A percentile compares a stretch with the other conserved stretches of the same genome.
Conservation (phyloP, 2,113 vertebrate species). For the Panthera tigris region DNA sequence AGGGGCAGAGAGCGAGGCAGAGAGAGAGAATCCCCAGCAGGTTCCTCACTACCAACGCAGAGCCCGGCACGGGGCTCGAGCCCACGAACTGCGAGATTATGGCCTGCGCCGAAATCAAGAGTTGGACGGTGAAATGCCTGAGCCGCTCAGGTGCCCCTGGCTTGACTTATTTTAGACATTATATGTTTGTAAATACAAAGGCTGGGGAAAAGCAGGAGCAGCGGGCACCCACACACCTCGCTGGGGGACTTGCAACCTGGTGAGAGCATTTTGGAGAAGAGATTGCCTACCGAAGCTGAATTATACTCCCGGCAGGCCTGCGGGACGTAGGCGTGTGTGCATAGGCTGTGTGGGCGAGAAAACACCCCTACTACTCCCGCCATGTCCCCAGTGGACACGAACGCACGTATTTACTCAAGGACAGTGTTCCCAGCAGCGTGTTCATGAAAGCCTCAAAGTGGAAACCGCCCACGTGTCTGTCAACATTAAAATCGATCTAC, state of each 20-base stretch:
- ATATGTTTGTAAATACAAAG: not conserved
- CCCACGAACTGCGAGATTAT: no score
- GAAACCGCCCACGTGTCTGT: not conserved
- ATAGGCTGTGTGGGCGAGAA: accelerated
- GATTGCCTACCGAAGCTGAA: not conserved
- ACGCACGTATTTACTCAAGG: not conserved
- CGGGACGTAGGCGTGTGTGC: accelerated
- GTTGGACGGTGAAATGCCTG: no score
- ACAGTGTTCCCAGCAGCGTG: not conserved
- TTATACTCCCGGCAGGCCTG: no score
- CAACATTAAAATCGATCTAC: not conserved
- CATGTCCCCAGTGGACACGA: not conserved
- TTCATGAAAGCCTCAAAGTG: not conserved
- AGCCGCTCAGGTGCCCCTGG: no score
- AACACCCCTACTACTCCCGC: accelerated
- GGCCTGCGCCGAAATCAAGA: no score
- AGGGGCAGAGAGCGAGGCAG: no score
- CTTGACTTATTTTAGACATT: not conserved
- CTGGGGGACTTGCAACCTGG: not conserved
- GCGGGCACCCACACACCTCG: accelerated
- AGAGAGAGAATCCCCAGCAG: no score
- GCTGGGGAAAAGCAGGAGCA: no score
- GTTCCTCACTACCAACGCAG: no score
- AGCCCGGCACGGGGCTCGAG: no score
- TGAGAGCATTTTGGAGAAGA: not conserved